phyloP scores from a whole-genome alignment of 2,113 vertebrate genomes.

The Nothocercus nigrocapillus region DNA sequence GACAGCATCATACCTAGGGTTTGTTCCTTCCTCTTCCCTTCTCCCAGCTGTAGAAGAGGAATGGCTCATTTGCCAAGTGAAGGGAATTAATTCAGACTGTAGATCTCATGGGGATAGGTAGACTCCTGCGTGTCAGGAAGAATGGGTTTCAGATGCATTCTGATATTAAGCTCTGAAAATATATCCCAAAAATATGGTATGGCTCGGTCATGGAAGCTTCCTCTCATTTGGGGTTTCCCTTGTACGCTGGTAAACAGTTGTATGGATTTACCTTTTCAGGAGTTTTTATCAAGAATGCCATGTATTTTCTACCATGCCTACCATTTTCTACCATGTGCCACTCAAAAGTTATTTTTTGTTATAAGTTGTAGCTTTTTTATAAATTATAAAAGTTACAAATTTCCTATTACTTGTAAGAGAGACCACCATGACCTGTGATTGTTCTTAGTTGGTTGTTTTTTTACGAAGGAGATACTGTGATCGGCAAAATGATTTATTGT shows the following conservation, averaged over 20 bases:
- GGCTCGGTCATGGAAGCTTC: not conserved
- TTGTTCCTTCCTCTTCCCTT: not conserved
- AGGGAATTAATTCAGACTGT: not conserved
- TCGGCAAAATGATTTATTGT: not conserved
- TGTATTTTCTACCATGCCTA: not conserved
- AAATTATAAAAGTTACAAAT: not conserved
- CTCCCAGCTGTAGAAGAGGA: not conserved
- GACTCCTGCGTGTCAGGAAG: not conserved
- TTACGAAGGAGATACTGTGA: not conserved
- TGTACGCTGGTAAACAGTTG: not conserved
- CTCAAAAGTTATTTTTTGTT: not conserved
- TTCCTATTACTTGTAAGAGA: not conserved
- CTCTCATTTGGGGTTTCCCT: not conserved
- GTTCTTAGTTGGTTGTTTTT: not conserved
- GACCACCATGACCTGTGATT: not conserved
- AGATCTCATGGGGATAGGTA: not conserved
- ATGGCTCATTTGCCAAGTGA: not conserved
- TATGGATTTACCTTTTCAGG: not conserved
- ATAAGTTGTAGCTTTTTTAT: too few species aligned
- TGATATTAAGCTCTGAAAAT: not conserved
- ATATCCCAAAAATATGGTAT: not conserved
- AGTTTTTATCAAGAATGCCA: not conserved
- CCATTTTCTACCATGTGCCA: not conserved
- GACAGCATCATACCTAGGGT: not conserved
- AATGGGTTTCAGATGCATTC: not conserved